A percentile compares a stretch with the other conserved stretches of the same genome.
Evolutionary conservation across 2,113 vertebrate species (phyloP).

Genomic region (Pimephales promelas): DNA sequence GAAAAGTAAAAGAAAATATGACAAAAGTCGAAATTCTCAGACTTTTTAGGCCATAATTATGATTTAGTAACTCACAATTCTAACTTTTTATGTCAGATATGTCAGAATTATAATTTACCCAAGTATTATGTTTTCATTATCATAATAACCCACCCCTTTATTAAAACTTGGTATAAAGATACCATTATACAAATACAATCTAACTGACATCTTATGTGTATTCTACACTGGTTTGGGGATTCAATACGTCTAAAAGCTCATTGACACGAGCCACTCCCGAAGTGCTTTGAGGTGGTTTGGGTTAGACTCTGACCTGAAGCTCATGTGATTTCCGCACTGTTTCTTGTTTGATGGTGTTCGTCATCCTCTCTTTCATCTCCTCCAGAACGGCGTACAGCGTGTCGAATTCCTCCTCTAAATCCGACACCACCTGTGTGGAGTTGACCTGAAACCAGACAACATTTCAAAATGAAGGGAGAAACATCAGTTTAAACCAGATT

Average conservation of each 20-base stretch:
- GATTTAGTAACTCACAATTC: too few species aligned
- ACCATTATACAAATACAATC: background rate
- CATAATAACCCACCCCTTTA: too few species aligned
- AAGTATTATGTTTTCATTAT: too few species aligned
- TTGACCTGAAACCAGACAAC: slow-evolving; percentile 76
- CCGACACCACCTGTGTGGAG: slow-evolving; percentile 82
- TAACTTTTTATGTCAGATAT: too few species aligned
- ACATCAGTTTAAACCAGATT: background rate
- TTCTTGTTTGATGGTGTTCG: slow-evolving; percentile 83
- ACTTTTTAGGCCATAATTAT: too few species aligned
- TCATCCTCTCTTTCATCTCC: slow-evolving; percentile 85
- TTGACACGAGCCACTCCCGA: background rate
- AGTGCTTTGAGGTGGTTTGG: slow-evolving; percentile 14
- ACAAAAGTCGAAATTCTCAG: too few species aligned
- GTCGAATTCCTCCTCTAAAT: slow-evolving; percentile 91
- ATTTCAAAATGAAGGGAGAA: background rate
- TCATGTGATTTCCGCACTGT: slow-evolving; percentile 82
- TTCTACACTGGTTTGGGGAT: background rate
- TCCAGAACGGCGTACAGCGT: slow-evolving; percentile 82
- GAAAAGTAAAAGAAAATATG: too few species aligned
- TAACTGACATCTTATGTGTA: background rate
- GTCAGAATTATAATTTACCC: too few species aligned
- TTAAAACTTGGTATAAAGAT: background rate
- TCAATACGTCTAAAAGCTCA: background rate
- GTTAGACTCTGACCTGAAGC: slow-evolving; percentile 78